Conservation (phyloP, 2,113 vertebrate genomes). For the Entelurus aequoreus region DNA sequence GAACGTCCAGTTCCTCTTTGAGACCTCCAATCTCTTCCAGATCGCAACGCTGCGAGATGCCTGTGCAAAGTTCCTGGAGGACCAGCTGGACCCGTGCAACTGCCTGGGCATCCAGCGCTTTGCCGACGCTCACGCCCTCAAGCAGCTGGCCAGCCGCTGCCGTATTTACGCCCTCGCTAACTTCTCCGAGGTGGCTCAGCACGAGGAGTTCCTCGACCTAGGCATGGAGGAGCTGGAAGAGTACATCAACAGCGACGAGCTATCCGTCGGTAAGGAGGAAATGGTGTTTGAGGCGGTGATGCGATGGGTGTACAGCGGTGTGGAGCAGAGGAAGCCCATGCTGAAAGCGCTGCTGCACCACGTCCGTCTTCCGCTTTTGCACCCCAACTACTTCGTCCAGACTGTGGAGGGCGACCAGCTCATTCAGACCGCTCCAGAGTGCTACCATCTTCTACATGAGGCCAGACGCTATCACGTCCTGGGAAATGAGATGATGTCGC, state of each 20-base stretch:
- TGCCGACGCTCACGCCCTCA: slow-evolving; percentile 88
- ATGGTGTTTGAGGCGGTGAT: slow-evolving; percentile 94
- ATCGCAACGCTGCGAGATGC: slow-evolving; percentile 87
- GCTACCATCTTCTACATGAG: slow-evolving; percentile 94
- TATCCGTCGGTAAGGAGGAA: slow-evolving; percentile 89
- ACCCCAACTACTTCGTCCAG: slow-evolving; percentile 98
- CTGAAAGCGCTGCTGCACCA: slow-evolving; percentile 89
- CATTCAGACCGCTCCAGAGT: slow-evolving; percentile 93
- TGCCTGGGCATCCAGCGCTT: slow-evolving; percentile 97
- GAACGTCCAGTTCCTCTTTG: slow-evolving; percentile 95
- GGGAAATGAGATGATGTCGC: slow-evolving; percentile 98
- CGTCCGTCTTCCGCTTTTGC: slow-evolving; percentile 88
- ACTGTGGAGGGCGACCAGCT: slow-evolving; percentile 95
- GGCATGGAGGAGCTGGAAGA: slow-evolving; percentile 91
- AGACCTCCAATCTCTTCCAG: slow-evolving; percentile 96
- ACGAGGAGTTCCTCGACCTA: slow-evolving; percentile 90
- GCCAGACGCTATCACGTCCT: slow-evolving; percentile 95
- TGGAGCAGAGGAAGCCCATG: slow-evolving; percentile 81
- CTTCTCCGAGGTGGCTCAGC: slow-evolving; percentile 87
- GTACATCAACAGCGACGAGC: slow-evolving; percentile 87
- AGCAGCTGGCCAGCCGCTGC: slow-evolving; percentile 89
- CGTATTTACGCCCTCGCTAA: slow-evolving; percentile 84
- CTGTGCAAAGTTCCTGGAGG: slow-evolving; percentile 95
- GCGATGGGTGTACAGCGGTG: slow-evolving; percentile 90
- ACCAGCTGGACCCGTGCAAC: slow-evolving; percentile 96